These are phyloP conservation scores for Stictocephala bisonia DNA, from an alignment of 2,888 invertebrate species.

Conservation along the genomic window DNA sequence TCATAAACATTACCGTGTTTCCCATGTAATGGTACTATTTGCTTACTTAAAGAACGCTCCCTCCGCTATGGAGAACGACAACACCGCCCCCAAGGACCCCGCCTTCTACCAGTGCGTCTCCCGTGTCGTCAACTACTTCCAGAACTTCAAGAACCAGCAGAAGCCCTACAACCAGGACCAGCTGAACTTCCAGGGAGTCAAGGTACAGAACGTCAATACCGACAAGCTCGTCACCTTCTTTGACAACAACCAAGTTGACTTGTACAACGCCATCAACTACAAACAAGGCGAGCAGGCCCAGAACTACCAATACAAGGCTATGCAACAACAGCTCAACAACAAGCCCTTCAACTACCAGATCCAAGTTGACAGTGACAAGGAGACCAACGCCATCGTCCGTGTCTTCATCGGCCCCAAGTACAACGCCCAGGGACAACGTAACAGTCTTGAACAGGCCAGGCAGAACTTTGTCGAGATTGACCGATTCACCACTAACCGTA, in stretches of 20 bases:
- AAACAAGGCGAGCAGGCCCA: slow-evolving; percentile 56
- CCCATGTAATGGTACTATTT: too few relatives aligned
- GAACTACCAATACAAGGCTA: slow-evolving; percentile 63
- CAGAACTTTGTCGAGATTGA: slow-evolving; percentile 75
- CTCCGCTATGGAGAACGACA: slow-evolving; percentile 72
- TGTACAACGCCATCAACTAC: slow-evolving; percentile 71
- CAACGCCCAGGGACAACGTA: slow-evolving; percentile 70
- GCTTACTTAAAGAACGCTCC: slow-evolving; percentile 66
- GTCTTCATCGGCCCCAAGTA: slow-evolving; percentile 78
- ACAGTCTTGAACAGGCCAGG: slow-evolving; percentile 62
- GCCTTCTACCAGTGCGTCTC: slow-evolving; percentile 75
- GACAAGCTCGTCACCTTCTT: slow-evolving; percentile 77
- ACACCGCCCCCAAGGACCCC: slow-evolving; percentile 78
- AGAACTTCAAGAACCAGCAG: slow-evolving; percentile 71
- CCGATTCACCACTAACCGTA: slow-evolving; percentile 69
- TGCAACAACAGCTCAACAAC: slow-evolving; percentile 74
- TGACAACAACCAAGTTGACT: slow-evolving; percentile 74
- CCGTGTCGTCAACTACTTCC: slow-evolving; percentile 68
- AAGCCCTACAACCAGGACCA: slow-evolving; percentile 70
- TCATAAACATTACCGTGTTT: too few relatives aligned
- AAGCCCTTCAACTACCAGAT: slow-evolving; percentile 72
- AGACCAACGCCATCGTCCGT: slow-evolving; percentile 72
- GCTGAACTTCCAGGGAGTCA: slow-evolving; percentile 72
- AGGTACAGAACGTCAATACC: slow-evolving; percentile 72
- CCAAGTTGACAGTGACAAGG: slow-evolving; percentile 70